Evolutionary conservation across 2,113 vertebrate genomes (phyloP).

Genomic region (Ceratotherium simum): DNA sequence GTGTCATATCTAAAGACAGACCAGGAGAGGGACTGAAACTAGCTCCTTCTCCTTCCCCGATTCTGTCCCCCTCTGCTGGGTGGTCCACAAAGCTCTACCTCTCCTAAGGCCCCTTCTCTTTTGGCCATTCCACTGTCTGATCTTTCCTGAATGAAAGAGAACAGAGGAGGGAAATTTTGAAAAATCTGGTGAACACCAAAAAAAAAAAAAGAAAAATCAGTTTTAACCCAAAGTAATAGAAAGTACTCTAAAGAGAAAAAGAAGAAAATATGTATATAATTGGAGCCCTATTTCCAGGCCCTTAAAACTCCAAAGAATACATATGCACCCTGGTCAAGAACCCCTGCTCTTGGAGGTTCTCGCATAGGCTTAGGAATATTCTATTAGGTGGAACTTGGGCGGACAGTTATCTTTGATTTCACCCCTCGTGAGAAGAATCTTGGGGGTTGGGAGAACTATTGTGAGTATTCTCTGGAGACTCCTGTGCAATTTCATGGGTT

Average conservation of each 20-base stretch:
- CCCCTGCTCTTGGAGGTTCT: neutral
- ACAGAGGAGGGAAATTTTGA: neutral
- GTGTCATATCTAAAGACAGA: neutral
- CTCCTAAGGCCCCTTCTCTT: neutral
- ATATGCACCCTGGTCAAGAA: neutral
- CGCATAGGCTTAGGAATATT: neutral
- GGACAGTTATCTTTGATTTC: neutral
- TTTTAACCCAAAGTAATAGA: conserved; percentile 32
- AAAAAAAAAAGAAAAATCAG: neutral
- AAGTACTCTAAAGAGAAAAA: neutral
- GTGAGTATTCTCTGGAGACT: neutral
- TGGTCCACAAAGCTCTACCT: neutral
- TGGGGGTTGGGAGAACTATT: neutral
- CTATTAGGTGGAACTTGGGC: neutral
- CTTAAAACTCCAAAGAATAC: neutral
- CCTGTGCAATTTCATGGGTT: neutral
- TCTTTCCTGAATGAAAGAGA: neutral
- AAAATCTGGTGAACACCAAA: neutral
- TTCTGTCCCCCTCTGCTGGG: neutral
- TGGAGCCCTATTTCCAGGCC: neutral
- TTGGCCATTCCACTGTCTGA: neutral
- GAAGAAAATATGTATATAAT: neutral
- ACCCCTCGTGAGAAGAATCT: neutral
- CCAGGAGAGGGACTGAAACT: neutral
- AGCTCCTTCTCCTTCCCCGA: neutral